Percentiles rank a stretch among this genome's conserved stretches.
Conservation (phyloP, 2,113 vertebrate species). For the Zosterops hypoxanthus region DNA sequence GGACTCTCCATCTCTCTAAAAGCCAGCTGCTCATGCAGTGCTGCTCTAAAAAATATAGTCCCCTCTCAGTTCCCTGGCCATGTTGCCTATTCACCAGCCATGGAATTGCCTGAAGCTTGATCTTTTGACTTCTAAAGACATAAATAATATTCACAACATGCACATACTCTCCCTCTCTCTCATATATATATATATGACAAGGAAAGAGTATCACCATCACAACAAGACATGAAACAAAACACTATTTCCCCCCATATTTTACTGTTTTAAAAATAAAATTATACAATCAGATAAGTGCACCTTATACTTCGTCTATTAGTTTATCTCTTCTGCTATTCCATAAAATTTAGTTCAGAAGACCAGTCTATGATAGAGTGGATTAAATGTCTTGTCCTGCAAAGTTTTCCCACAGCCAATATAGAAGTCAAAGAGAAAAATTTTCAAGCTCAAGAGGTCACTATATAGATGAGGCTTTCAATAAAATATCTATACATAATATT, state of each 20-base stretch:
- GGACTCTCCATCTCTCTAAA: neutral
- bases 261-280: neutral
- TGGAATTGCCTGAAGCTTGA: neutral
- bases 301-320: neutral
- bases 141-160: neutral
- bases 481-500: neutral
- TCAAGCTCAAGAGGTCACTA: neutral
- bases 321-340: neutral
- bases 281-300: neutral
- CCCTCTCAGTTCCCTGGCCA: neutral
- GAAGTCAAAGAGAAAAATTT: neutral
- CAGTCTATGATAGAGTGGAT: neutral
- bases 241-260: accelerated
- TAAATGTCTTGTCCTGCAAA: neutral
- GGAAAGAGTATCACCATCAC: neutral
- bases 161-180: accelerated
- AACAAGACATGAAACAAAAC: neutral
- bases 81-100: neutral
- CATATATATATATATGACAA: neutral
- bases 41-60: neutral
- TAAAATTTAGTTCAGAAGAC: neutral
- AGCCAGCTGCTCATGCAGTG: neutral
- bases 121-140: neutral
- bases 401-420: neutral
- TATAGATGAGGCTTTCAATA: neutral